A percentile compares a stretch with the other conserved stretches of the same genome.
Evolutionary conservation across 2,113 vertebrate species (phyloP).

Genomic region (Callithrix jacchus): DNA sequence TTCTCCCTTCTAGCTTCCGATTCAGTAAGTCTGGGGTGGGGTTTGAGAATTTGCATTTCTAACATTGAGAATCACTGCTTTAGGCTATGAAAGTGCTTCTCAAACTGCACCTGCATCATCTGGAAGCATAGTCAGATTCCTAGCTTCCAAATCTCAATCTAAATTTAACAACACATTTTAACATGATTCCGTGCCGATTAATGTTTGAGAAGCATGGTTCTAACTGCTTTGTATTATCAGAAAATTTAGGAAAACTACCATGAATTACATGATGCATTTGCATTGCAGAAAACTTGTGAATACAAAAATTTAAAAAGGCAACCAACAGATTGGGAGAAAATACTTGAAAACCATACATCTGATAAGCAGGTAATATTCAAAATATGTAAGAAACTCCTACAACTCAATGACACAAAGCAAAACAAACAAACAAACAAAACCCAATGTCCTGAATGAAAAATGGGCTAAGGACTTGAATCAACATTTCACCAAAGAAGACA

Average conservation of each 20-base stretch:
- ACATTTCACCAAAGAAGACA: neutral
- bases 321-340: too few relatives aligned
- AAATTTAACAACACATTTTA: neutral
- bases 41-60: neutral
- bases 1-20: neutral
- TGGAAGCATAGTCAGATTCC: neutral
- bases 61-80: neutral
- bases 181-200: neutral
- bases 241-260: neutral
- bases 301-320: neutral
- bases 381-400: neutral
- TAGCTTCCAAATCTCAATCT: neutral
- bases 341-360: too few relatives aligned
- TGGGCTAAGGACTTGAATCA: neutral
- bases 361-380: neutral
- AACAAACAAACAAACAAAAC: neutral
- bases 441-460: neutral
- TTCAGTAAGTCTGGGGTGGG: neutral
- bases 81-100: neutral
- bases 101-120: neutral
- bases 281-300: neutral
- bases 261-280: neutral
- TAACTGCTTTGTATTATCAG: neutral
- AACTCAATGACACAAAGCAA: neutral
- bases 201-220: neutral